Percentiles rank a stretch among this genome's conserved stretches.
Conservation (phyloP, 2,113 vertebrate species). For the Megaptera novaeangliae region DNA sequence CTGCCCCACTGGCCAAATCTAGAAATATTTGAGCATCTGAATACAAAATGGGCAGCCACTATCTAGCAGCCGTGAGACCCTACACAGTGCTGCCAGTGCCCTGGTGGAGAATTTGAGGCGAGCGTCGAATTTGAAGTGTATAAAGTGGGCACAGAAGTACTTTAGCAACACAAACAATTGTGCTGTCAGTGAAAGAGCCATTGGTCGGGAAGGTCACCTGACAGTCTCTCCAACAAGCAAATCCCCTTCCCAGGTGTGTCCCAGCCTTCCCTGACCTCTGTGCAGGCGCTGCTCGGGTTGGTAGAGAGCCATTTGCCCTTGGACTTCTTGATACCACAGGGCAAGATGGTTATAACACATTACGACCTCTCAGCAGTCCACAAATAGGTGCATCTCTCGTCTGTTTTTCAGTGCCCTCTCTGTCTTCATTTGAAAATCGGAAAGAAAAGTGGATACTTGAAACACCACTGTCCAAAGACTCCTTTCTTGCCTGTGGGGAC, state of each 20-base stretch:
- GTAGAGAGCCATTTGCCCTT: conserved; percentile 88
- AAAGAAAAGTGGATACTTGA: conserved; percentile 96
- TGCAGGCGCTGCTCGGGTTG: conserved; percentile 91
- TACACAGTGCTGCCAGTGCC: background rate
- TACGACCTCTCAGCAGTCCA: conserved; percentile 90
- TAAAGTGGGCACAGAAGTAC: conserved; percentile 69
- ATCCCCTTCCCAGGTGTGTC: conserved; percentile 89
- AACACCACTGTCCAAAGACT: conserved; percentile 93
- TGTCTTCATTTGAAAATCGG: conserved; percentile 92
- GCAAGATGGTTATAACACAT: conserved; percentile 90
- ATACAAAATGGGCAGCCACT: background rate
- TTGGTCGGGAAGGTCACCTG: conserved; percentile 91
- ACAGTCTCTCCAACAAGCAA: conserved; percentile 93
- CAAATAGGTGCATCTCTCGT: conserved; percentile 91
- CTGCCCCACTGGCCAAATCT: background rate
- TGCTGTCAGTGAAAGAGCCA: conserved; percentile 93
- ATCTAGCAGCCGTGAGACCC: background rate
- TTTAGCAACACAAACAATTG: conserved; percentile 90
- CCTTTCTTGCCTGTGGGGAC: conserved; percentile 91
- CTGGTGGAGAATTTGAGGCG: conserved; percentile 43
- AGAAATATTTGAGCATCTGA: background rate
- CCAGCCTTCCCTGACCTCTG: conserved; percentile 88
- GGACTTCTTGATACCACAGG: conserved; percentile 90
- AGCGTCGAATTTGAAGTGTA: conserved; percentile 32
- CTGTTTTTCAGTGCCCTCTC: conserved; percentile 92